These are phyloP conservation scores for Pantherophis alleghaniensis DNA, from an alignment of 2,797 vertebrate genomes.

Conservation along the genomic window DNA sequence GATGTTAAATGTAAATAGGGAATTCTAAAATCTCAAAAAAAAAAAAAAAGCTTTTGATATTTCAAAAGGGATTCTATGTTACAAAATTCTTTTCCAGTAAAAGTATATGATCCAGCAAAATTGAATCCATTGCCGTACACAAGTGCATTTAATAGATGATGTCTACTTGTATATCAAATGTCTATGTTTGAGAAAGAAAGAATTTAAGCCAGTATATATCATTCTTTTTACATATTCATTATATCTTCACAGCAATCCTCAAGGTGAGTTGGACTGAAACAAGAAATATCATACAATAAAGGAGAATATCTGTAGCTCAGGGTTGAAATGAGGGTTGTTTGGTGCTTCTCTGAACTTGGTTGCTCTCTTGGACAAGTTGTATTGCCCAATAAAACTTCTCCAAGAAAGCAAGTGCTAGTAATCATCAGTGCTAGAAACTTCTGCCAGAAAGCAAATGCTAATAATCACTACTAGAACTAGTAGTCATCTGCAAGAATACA, in stretches of 20 bases:
- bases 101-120: background rate
- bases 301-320: background rate
- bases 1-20: background rate
- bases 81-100: background rate
- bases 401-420: too few species aligned
- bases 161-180: background rate
- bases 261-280: background rate
- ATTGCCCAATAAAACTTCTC: background rate
- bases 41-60: background rate
- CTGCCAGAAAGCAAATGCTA: too few species aligned
- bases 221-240: background rate
- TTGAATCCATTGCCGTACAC: background rate
- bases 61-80: background rate
- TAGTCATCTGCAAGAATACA: background rate
- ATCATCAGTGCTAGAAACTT: background rate
- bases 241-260: background rate
- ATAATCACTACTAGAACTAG: background rate
- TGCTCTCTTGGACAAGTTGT: background rate
- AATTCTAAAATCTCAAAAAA: background rate
- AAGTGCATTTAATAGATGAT: background rate
- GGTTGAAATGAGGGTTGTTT: background rate
- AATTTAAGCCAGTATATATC: background rate
- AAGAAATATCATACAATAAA: background rate
- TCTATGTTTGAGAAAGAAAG: background rate
- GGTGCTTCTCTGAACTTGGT: background rate